These are phyloP conservation scores for Catharus fuscescens DNA, from an alignment of 2,113 vertebrate species.

Conservation along the genomic window DNA sequence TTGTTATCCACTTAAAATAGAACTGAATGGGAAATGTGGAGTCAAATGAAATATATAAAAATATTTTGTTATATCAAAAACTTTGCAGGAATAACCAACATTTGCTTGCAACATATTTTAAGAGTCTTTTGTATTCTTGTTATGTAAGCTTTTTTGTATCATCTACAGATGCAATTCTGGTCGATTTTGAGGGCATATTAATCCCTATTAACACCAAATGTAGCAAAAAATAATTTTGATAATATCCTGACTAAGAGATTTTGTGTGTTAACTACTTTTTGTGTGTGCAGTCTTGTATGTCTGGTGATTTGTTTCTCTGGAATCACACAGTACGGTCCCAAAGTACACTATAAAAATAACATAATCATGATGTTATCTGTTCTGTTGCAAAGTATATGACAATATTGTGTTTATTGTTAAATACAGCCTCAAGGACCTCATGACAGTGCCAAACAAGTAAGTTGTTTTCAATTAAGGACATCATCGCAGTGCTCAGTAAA, in stretches of 20 bases:
- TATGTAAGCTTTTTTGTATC: neutral
- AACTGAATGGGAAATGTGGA: neutral
- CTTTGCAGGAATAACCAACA: accelerated
- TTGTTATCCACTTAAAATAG: neutral
- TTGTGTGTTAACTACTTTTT: neutral
- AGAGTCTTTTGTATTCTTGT: neutral
- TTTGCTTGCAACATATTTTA: neutral
- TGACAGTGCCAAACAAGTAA: constrained; percentile 33
- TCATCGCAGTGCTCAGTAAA: constrained; percentile 21
- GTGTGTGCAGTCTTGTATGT: neutral
- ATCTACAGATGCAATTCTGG: neutral
- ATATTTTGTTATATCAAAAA: neutral
- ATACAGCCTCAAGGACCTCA: constrained; percentile 61
- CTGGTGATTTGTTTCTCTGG: constrained; percentile 37
- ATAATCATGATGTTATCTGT: constrained; percentile 41
- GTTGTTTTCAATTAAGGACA: constrained; percentile 71
- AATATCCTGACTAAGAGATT: neutral
- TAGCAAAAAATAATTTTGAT: neutral
- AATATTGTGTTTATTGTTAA: constrained; percentile 61
- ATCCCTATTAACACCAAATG: neutral
- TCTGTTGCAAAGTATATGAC: constrained; percentile 39
- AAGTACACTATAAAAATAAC: constrained; percentile 31
- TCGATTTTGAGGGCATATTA: neutral
- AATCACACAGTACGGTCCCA: neutral
- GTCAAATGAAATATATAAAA: neutral